phyloP scores from a whole-genome alignment of 2,113 vertebrate species.

The Colossoma macropomum region DNA sequence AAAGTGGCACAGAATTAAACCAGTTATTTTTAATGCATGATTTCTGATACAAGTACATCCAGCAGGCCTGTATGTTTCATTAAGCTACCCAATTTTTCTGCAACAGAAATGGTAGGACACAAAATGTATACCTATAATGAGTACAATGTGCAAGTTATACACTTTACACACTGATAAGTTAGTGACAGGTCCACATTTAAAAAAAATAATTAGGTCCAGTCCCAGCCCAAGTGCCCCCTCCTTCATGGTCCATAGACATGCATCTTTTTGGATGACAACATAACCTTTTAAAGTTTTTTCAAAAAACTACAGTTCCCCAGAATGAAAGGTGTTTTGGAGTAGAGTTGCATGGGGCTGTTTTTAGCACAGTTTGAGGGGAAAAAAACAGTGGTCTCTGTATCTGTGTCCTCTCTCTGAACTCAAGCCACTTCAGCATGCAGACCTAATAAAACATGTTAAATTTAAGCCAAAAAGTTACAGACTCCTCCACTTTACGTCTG shows the following conservation, averaged over 20 bases:
- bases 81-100: too few relatives aligned
- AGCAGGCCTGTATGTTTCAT: too few relatives aligned
- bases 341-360: not conserved
- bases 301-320: not conserved
- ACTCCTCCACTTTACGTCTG: conserved; percentile 1
- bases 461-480: not conserved
- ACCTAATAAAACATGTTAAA: conserved; percentile 2
- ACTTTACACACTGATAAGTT: too few relatives aligned
- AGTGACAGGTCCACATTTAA: too few relatives aligned
- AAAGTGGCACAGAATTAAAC: too few relatives aligned
- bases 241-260: not conserved
- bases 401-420: conserved; percentile 30
- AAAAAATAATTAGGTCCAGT: too few relatives aligned
- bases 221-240: not conserved
- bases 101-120: too few relatives aligned
- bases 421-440: not conserved
- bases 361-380: too few relatives aligned
- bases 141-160: too few relatives aligned
- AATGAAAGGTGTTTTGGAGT: not conserved
- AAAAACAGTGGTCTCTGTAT: not conserved
- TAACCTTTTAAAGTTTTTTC: not conserved
- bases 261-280: not conserved
- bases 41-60: too few relatives aligned
- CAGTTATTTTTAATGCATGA: too few relatives aligned
- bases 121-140: too few relatives aligned